Evolutionary conservation across 2,797 vertebrate genomes (phyloP), one percentile per base, ranked within the genome.

Genomic region (Clarias fuscus): DNA sequence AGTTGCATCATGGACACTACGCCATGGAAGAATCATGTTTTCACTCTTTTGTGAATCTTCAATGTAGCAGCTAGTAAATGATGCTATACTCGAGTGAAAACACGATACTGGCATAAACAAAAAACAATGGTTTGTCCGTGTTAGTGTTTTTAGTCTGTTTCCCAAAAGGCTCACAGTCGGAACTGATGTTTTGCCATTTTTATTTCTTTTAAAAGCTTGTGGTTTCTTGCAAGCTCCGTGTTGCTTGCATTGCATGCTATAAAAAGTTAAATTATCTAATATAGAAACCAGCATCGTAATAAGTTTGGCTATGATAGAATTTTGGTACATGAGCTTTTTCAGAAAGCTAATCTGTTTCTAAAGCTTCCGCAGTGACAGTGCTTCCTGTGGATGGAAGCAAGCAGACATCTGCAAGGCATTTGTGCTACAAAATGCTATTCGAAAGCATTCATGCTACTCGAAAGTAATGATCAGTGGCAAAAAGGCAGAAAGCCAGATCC

Each of bases 391-490:
- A 84, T 62, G 13, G 5, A 56, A 82, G 37, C 30, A 71, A 65
- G 67, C 70, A 22, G 7, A 33, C 33, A 58, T 83, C 20, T 22
- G 53, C 78, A 43, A 79, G 73, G 67, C 80, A 70, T 37, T 17
- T 65, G 33, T 33, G 33, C 33, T 33, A 33, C 33, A 33, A 33
- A 33, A 33, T 33, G 33, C 33, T 33, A 33, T 33, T 33, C 33
- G 2, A 33, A 33, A 33, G 33, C 33, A 73, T 4, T 79, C 14
- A 20, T 27, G 72, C 84, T 48, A 24, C 59, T 85, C 33, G 14
- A 58, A 75, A 62, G 65, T 53, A 88, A 88, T 86, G 43, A 71
- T 40, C 62, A 72, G 73, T 86, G 90, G 82, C 80, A 84, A 62
- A 59, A 30, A 72, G 27, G 80, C 87, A 83, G 84, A 67, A 84